phyloP scores from a whole-genome alignment of 2,888 invertebrate genomes.

The Flabesymbios commensalis region DNA sequence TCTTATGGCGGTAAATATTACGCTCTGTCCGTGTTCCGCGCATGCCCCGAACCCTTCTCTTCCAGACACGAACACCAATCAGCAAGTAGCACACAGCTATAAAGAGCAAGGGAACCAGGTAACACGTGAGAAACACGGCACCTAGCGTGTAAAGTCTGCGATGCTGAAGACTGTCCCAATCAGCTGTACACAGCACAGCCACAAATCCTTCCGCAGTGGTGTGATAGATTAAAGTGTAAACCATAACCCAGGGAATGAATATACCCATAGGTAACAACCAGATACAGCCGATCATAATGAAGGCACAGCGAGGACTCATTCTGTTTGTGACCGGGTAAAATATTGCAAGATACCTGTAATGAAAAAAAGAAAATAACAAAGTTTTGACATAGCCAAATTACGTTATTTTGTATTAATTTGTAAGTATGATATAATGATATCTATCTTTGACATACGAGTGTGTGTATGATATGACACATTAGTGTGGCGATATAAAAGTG shows the following conservation, averaged over 20 bases:
- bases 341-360: constrained; percentile 26
- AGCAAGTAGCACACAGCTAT: constrained; percentile 90
- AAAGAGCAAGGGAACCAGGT: constrained; percentile 86
- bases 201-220: constrained; percentile 10
- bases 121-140: constrained; percentile 86
- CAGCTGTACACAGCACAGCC: constrained; percentile 14
- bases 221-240: too few relatives aligned
- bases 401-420: too few relatives aligned
- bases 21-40: constrained; percentile 66
- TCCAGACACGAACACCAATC: constrained; percentile 81
- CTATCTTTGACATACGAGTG: too few relatives aligned
- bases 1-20: constrained; percentile 77
- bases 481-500: too few relatives aligned
- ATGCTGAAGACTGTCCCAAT: not conserved
- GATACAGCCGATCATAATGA: constrained; percentile 81
- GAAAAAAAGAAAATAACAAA: too few relatives aligned
- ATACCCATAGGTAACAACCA: constrained; percentile 85
- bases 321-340: constrained; percentile 17
- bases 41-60: constrained; percentile 85
- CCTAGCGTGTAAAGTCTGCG: constrained; percentile 80
- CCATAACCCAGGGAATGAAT: constrained; percentile 84
- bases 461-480: too few relatives aligned
- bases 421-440: too few relatives aligned
- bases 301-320: constrained; percentile 11
- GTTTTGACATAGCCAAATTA: too few relatives aligned